Percentiles rank a stretch among this genome's conserved stretches.
phyloP scores from a whole-genome alignment of 2,113 vertebrate genomes.

The Eulemur macaco region DNA sequence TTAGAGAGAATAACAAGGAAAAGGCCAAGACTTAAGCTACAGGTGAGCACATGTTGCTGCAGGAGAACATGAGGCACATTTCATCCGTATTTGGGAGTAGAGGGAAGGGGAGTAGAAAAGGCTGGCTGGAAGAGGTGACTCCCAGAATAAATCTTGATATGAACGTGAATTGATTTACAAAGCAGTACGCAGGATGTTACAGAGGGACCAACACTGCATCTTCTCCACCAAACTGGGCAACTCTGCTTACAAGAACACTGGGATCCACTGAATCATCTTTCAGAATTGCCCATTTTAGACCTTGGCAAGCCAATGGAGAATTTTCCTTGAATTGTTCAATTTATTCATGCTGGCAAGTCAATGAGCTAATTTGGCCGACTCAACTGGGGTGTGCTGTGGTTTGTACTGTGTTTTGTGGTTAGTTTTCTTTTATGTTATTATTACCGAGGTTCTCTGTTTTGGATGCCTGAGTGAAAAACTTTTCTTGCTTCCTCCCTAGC shows the following conservation, averaged over 20 bases:
- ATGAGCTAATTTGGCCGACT: neutral
- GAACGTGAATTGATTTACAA: neutral
- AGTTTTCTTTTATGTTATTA: constrained; percentile 38
- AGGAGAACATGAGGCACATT: neutral
- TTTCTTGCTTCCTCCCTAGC: neutral
- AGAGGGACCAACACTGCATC: neutral
- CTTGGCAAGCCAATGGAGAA: neutral
- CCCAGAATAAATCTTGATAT: neutral
- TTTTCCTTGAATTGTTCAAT: neutral
- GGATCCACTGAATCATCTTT: neutral
- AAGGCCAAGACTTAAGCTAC: neutral
- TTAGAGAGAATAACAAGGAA: neutral
- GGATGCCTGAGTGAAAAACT: neutral
- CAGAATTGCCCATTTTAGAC: neutral
- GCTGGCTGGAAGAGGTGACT: neutral
- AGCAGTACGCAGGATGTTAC: neutral
- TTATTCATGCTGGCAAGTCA: constrained; percentile 7
- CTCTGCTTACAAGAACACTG: neutral
- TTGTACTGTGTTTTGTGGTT: constrained; percentile 33
- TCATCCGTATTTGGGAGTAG: neutral
- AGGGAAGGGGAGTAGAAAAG: neutral
- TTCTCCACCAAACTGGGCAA: neutral
- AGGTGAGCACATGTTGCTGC: neutral
- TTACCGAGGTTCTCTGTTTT: constrained; percentile 43
- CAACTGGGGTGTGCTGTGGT: neutral